A percentile compares a stretch with the other conserved stretches of the same genome.
phyloP scores from a whole-genome alignment of 2,113 vertebrate species.

The Anseranas semipalmata region DNA sequence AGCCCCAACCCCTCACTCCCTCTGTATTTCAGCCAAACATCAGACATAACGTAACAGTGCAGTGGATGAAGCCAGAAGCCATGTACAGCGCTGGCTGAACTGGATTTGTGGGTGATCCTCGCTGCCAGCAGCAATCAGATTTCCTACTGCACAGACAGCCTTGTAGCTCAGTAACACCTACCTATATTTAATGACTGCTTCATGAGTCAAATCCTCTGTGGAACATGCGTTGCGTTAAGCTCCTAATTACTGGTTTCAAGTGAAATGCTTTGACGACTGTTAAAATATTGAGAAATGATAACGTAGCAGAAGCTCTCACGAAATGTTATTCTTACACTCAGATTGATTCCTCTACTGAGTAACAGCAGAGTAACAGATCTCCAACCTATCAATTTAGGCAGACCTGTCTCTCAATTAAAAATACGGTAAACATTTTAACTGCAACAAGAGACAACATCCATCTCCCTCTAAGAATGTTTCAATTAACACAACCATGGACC shows the following conservation, averaged over 20 bases:
- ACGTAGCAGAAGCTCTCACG: not conserved
- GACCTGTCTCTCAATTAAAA: not conserved
- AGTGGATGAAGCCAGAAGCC: not conserved
- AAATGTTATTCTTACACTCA: not conserved
- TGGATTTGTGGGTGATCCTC: not conserved
- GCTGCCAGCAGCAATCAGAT: not conserved
- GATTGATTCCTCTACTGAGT: not conserved
- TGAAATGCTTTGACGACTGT: not conserved
- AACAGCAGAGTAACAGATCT: not conserved
- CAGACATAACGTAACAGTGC: rapidly evolving
- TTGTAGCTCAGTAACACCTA: not conserved
- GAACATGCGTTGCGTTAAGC: not conserved
- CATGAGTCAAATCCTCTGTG: not conserved
- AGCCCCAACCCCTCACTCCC: not conserved
- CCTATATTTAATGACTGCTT: not conserved
- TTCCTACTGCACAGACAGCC: not conserved
- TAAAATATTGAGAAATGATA: not conserved
- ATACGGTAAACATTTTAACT: not conserved
- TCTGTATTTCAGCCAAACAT: rapidly evolving
- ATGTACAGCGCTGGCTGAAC: not conserved
- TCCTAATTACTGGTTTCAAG: not conserved
- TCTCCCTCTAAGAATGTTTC: not conserved
- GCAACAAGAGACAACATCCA: not conserved
- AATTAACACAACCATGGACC: slow-evolving; percentile 11
- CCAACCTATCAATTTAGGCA: not conserved